Conservation (phyloP, 1,140 invertebrate genomes). For the Helicoverpa zea region DNA sequence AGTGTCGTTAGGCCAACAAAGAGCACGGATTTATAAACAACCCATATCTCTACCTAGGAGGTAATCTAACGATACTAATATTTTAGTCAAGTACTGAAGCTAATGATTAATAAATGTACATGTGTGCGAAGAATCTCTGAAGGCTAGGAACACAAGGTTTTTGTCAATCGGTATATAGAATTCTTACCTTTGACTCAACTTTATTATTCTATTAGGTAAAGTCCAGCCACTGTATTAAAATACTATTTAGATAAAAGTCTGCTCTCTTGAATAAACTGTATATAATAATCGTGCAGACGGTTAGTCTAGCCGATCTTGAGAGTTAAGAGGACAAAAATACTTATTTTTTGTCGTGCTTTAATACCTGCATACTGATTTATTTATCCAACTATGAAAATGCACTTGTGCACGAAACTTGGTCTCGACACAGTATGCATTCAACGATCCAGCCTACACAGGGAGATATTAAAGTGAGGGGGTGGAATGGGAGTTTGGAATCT, state of each 20-base stretch:
- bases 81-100: neutral
- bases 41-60: too few species aligned
- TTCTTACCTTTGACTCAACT: conserved; percentile 2
- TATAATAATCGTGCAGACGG: neutral
- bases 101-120: neutral
- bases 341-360: conserved; percentile 2
- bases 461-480: conserved; percentile 56
- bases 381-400: conserved; percentile 63
- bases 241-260: conserved; percentile 3
- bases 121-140: neutral
- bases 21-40: conserved; percentile 9
- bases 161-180: neutral
- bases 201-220: neutral
- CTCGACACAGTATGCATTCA: conserved; percentile 55
- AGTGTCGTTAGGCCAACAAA: conserved; percentile 18
- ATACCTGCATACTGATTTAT: conserved; percentile 45
- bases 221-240: conserved; percentile 4
- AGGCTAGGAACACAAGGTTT: neutral
- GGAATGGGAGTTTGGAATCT: conserved; percentile 59
- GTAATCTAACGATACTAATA: conserved; percentile 8
- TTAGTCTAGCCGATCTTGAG: neutral
- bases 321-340: conserved; percentile 2
- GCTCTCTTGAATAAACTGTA: neutral
- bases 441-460: conserved; percentile 56
- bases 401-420: conserved; percentile 63